phyloP scores from a whole-genome alignment of 1,140 invertebrate species.

The Sitophilus oryzae region DNA sequence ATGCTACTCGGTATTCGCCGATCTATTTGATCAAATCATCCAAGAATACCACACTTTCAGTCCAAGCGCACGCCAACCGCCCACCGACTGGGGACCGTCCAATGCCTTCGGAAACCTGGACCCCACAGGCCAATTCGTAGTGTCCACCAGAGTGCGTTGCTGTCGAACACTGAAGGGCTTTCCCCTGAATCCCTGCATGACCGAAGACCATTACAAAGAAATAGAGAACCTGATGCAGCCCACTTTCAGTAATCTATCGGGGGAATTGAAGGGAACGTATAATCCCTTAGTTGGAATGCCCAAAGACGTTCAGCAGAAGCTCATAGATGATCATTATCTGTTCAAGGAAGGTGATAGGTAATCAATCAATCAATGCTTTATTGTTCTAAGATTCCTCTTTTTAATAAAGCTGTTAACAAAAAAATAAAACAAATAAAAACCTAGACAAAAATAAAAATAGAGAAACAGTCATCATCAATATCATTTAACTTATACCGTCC shows the following conservation, averaged over 20 bases:
- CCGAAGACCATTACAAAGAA: constrained; percentile 58
- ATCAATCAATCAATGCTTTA: too few species aligned
- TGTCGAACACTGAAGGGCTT: constrained; percentile 63
- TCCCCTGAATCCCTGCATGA: constrained; percentile 71
- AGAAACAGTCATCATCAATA: too few species aligned
- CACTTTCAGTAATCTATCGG: constrained; percentile 36
- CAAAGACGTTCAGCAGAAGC: constrained; percentile 60
- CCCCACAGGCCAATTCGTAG: constrained; percentile 60
- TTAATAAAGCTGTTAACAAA: too few species aligned
- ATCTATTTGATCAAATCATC: constrained; percentile 72
- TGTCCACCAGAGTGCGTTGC: constrained; percentile 69
- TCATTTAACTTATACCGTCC: too few species aligned
- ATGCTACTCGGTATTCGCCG: constrained; percentile 60
- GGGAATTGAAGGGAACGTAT: constrained; percentile 60
- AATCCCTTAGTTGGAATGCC: constrained; percentile 63
- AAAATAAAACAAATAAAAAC: too few species aligned
- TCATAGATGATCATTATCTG: constrained; percentile 73
- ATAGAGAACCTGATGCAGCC: constrained; percentile 47
- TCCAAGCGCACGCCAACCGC: constrained; percentile 57
- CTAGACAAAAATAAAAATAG: too few species aligned
- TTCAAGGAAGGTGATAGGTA: constrained; percentile 74
- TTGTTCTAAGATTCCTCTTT: too few species aligned
- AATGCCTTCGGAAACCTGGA: constrained; percentile 65
- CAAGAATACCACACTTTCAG: constrained; percentile 69
- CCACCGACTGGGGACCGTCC: constrained; percentile 63